phyloP scores from a whole-genome alignment of 2,113 vertebrate species.

The Rhinolophus ferrumequinum region DNA sequence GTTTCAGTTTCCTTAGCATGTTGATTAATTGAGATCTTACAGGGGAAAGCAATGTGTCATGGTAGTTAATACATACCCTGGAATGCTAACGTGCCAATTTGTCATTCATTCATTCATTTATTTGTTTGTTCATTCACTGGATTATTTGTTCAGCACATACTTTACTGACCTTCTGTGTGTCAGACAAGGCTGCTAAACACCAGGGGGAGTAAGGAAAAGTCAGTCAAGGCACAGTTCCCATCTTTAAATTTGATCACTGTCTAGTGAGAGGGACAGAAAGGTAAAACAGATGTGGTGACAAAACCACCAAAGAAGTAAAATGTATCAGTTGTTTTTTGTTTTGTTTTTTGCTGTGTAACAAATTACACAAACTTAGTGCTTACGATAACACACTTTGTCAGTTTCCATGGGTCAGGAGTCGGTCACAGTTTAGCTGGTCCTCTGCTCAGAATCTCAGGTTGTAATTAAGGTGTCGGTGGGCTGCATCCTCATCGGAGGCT shows the following conservation, averaged over 20 bases:
- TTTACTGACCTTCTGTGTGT: not conserved
- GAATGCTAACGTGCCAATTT: not conserved
- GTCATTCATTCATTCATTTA: not conserved
- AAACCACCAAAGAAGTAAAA: not conserved
- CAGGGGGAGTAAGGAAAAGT: not conserved
- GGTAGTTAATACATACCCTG: not conserved
- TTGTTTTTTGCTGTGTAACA: not conserved
- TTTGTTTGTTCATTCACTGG: not conserved
- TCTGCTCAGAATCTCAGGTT: not conserved
- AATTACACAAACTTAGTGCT: not conserved
- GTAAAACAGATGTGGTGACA: not conserved
- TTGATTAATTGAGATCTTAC: conserved; percentile 60
- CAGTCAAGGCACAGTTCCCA: not conserved
- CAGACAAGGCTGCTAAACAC: not conserved
- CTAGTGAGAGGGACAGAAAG: not conserved
- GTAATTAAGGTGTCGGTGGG: not conserved
- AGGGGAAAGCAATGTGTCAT: not conserved
- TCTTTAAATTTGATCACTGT: not conserved
- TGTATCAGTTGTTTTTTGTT: not conserved
- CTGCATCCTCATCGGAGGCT: not conserved
- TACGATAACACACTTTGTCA: not conserved
- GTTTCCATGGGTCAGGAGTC: not conserved
- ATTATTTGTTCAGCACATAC: not conserved
- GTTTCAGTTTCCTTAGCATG: conserved; percentile 67
- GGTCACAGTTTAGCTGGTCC: too few relatives aligned